phyloP scores from a whole-genome alignment of 2,888 invertebrate species.

The Onchidella celtica region DNA sequence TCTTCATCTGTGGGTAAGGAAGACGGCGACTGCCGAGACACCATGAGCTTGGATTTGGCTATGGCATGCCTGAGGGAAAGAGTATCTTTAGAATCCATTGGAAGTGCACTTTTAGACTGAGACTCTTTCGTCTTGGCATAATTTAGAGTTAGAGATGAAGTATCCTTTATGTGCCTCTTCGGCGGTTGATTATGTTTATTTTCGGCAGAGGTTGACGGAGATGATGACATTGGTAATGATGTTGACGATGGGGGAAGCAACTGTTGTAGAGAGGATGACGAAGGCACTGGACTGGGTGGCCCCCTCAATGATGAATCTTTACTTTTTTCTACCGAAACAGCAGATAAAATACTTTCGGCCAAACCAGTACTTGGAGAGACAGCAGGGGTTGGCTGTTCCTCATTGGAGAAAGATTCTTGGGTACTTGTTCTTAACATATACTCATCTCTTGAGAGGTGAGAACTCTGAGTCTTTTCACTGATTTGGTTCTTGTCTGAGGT shows the following conservation, averaged over 20 bases:
- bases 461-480: background rate
- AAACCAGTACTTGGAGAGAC: background rate
- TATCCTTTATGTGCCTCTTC: background rate
- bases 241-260: background rate
- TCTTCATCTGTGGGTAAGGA: background rate
- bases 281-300: background rate
- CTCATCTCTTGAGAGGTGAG: background rate
- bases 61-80: conserved; percentile 49
- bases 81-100: conserved; percentile 6
- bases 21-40: background rate
- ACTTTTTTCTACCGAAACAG: background rate
- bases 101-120: background rate
- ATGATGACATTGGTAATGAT: background rate
- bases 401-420: background rate
- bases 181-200: background rate
- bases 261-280: background rate
- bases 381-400: background rate
- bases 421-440: background rate
- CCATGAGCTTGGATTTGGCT: conserved; percentile 49
- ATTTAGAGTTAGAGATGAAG: background rate
- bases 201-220: background rate
- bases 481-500: background rate
- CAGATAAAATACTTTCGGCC: background rate
- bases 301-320: background rate
- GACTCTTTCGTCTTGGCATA: conserved; percentile 14